Conservation (phyloP, 2,888 invertebrate genomes). For the Napeogenes inachia region DNA sequence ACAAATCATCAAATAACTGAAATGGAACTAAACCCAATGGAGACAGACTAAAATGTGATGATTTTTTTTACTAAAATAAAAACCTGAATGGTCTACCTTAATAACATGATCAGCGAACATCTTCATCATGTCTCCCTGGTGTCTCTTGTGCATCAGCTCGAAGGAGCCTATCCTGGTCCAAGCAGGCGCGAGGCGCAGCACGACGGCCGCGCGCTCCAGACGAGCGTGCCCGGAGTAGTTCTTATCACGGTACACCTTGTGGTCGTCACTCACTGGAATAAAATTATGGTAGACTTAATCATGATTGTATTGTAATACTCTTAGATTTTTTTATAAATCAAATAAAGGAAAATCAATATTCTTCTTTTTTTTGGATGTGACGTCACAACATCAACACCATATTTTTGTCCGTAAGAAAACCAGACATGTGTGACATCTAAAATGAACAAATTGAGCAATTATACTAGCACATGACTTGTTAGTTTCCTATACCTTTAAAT, state of each 20-base stretch:
- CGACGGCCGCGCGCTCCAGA: conserved; percentile 75
- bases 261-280: conserved; percentile 66
- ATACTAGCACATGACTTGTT: too few relatives aligned
- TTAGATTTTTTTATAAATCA: too few relatives aligned
- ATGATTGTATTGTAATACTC: neutral
- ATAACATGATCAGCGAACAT: conserved; percentile 72
- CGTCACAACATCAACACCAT: too few relatives aligned
- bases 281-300: neutral
- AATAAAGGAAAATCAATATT: too few relatives aligned
- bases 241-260: conserved; percentile 79
- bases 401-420: too few relatives aligned
- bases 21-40: too few relatives aligned
- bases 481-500: too few relatives aligned
- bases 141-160: conserved; percentile 75
- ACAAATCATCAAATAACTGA: too few relatives aligned
- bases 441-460: neutral
- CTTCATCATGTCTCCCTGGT: conserved; percentile 67
- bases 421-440: too few relatives aligned
- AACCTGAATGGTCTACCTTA: conserved; percentile 38
- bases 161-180: conserved; percentile 80
- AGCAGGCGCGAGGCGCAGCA: conserved; percentile 76
- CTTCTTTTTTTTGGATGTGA: too few relatives aligned
- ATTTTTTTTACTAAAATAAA: neutral
- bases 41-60: too few relatives aligned
- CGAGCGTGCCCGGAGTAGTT: conserved; percentile 76